Evolutionary conservation across 2,113 vertebrate genomes (phyloP).

Genomic region (Mastomys natalensis): DNA sequence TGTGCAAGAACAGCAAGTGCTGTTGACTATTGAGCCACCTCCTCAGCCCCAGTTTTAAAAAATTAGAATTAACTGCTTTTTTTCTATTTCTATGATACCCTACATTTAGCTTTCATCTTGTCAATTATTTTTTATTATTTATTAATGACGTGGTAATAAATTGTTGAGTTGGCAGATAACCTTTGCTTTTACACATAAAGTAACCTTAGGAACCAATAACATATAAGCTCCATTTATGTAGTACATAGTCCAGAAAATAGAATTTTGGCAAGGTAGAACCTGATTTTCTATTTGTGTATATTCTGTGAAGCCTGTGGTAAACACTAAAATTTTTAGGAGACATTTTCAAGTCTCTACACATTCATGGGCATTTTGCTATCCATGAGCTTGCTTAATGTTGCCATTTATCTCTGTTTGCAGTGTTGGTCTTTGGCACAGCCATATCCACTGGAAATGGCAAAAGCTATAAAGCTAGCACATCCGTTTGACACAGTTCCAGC

Average conservation of each 20-base stretch:
- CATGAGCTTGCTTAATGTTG: background rate
- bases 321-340: constrained; percentile 4
- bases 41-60: background rate
- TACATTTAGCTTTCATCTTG: constrained; percentile 18
- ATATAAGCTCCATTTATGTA: constrained; percentile 5
- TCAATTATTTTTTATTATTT: background rate
- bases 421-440: background rate
- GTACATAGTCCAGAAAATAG: background rate
- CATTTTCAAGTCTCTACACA: background rate
- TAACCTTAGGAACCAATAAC: background rate
- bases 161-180: background rate
- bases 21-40: background rate
- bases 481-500: too few species aligned
- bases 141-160: constrained; percentile 30
- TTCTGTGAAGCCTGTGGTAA: background rate
- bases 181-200: background rate
- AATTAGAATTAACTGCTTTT: background rate
- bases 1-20: background rate
- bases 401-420: background rate
- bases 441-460: background rate
- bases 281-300: constrained; percentile 10
- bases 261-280: background rate
- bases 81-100: constrained; percentile 12
- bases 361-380: background rate
- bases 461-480: too few species aligned